Evolutionary conservation across 2,888 invertebrate genomes (phyloP), one percentile per base, ranked within the genome.

Genomic region (Melipona beecheii): DNA sequence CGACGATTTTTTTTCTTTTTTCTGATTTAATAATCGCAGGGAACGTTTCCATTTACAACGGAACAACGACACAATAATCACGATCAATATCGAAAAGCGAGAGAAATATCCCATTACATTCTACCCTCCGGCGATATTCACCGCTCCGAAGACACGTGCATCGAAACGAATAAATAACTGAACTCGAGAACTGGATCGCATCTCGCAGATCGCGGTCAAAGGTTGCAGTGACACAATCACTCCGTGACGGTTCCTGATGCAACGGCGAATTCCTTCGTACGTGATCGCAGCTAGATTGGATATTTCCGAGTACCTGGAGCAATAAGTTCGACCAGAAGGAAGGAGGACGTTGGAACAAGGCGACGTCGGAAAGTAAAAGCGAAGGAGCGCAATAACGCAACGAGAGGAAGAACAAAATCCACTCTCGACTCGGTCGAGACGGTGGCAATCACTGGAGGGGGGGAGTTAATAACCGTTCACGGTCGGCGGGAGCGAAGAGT

Each of bases 161-260:
- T 73, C 52, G 52, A 64, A 73, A 73, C 52, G 73, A 64, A 73
- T 73, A 73, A 73, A 73, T 73, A 73, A 64, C 27, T 27, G 1
- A 27, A 27, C 64, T 73, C 73, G 64, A 50, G 50, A 50, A 52
- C 50, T 58, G 52, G 64, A 73, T 64, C 36, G 31, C 62, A 31
- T 15, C 19, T 31, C 0, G n/a, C n/a, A 56, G 56, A 56, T 56
- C 15, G 56, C 56, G 56, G n/a, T 58, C 19, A 64, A 64, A 64
- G 64, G 36, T 64, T 64, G 62, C 73, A 64, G 17, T 64, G 73
- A 73, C 52, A 73, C 36, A 50, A 50, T 73, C 62, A n/a, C 64
- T 64, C 62, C 52, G 50, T 13, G 52, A 73, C 73, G 17, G 73
- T 73, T 64, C 73, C 49, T 52, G 73, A 73, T 64, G 50, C 73